These are phyloP conservation scores for Uria aalge DNA, from an alignment of 2,113 vertebrate genomes.

Conservation along the genomic window DNA sequence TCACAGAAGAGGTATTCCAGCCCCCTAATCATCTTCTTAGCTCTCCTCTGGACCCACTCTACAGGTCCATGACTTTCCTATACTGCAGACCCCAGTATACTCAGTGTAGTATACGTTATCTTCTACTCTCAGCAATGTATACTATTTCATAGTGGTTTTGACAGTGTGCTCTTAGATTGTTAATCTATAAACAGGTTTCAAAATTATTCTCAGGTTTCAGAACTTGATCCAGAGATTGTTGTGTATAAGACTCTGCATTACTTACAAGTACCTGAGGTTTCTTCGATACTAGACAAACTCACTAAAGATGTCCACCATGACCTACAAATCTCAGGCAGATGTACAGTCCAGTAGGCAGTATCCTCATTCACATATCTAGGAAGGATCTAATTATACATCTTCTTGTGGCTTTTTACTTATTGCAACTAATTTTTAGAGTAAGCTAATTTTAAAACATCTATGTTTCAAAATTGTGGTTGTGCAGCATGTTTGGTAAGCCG, in stretches of 20 bases:
- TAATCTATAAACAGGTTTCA: not conserved
- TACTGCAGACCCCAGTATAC: accelerated
- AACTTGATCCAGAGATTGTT: not conserved
- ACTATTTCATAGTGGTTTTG: not conserved
- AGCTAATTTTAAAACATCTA: not conserved
- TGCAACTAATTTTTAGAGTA: not conserved
- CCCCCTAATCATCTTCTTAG: not conserved
- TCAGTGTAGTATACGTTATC: not conserved
- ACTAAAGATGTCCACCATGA: not conserved
- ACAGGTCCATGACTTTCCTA: not conserved
- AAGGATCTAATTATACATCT: not conserved
- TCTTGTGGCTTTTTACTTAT: not conserved
- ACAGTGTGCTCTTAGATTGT: not conserved
- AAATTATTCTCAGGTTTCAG: not conserved
- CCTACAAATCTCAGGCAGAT: not conserved
- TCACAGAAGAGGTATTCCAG: not conserved
- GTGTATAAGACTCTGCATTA: not conserved
- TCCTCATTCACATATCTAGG: not conserved
- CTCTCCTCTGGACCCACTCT: not conserved
- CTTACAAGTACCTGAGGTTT: not conserved
- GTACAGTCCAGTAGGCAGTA: not conserved
- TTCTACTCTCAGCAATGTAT: not conserved
- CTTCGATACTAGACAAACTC: not conserved
- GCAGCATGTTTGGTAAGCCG: not conserved
- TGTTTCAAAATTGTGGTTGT: not conserved